Percentiles rank a stretch among this genome's conserved stretches.
These are phyloP conservation scores for Setophaga petechia DNA, from an alignment of 2,113 vertebrate species.

Conservation along the genomic window DNA sequence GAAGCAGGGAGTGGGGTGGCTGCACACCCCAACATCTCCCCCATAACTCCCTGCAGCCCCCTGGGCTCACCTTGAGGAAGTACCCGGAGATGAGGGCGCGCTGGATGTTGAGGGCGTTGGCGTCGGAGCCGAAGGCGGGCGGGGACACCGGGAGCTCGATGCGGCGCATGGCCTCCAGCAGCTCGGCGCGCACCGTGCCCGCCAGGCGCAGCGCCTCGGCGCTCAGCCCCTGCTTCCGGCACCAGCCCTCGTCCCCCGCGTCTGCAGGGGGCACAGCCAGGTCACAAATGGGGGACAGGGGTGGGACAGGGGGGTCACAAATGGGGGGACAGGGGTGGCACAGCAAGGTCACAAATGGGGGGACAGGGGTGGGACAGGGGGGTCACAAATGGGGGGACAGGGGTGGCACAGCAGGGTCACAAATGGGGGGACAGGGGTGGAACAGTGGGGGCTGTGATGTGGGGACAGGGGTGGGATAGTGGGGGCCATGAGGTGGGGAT, in stretches of 20 bases:
- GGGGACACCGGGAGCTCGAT: constrained; percentile 92
- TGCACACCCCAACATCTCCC: neutral
- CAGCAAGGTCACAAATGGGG: neutral
- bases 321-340: neutral
- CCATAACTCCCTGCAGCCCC: rapidly evolving
- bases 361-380: rapidly evolving
- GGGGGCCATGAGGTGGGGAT: no score
- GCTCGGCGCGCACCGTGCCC: constrained; percentile 81
- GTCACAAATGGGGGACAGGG: rapidly evolving
- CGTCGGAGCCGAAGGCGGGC: constrained; percentile 86
- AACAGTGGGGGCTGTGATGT: no score
- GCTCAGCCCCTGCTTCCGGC: constrained; percentile 81
- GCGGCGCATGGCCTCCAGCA: constrained; percentile 90
- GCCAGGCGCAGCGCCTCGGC: constrained; percentile 81
- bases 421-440: no score
- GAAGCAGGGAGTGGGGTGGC: neutral
- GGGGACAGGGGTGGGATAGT: neutral
- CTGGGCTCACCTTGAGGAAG: constrained; percentile 87
- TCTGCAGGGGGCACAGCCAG: constrained; percentile 62
- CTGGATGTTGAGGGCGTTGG: constrained; percentile 88
- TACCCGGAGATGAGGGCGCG: constrained; percentile 92
- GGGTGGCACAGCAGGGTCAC: neutral
- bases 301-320: rapidly evolving
- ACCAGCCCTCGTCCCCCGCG: constrained; percentile 86
- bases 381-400: rapidly evolving